A percentile compares a stretch with the other conserved stretches of the same genome.
These are phyloP conservation scores for Sialis lutaria DNA, from an alignment of 2,888 invertebrate genomes.

Conservation along the genomic window DNA sequence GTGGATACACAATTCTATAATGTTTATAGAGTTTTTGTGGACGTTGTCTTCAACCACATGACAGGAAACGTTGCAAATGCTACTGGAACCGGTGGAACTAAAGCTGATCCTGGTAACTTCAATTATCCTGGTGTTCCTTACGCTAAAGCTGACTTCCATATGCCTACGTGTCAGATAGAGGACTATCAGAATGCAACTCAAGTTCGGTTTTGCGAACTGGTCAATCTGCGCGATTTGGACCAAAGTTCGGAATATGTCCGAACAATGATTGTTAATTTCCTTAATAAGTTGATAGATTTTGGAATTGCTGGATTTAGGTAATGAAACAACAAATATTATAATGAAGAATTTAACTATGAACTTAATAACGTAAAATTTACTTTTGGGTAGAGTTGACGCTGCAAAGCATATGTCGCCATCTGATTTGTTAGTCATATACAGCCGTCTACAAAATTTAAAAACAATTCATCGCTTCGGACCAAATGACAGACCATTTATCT, in stretches of 20 bases:
- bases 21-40: constrained; percentile 43
- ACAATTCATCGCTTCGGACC: constrained; percentile 41
- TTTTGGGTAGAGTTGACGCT: constrained; percentile 24
- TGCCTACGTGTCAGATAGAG: constrained; percentile 35
- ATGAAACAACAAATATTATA: no score
- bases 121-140: constrained; percentile 45
- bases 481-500: constrained; percentile 47
- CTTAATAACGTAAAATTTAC: not conserved
- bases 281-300: constrained; percentile 29
- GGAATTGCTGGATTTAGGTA: constrained; percentile 38
- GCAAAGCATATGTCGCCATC: constrained; percentile 35
- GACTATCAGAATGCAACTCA: constrained; percentile 46
- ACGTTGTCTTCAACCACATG: constrained; percentile 65
- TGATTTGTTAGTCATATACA: constrained; percentile 32
- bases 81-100: constrained; percentile 38
- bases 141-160: constrained; percentile 47
- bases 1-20: no score
- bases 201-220: constrained; percentile 29
- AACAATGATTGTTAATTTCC: constrained; percentile 26
- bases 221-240: constrained; percentile 59
- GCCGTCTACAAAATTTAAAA: constrained; percentile 38
- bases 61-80: constrained; percentile 32
- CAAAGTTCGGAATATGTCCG: constrained; percentile 36
- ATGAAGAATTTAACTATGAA: no score
- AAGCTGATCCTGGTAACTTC: constrained; percentile 24